Conservation (phyloP, 2,888 invertebrate genomes). For the Sylvicola cinctus region DNA sequence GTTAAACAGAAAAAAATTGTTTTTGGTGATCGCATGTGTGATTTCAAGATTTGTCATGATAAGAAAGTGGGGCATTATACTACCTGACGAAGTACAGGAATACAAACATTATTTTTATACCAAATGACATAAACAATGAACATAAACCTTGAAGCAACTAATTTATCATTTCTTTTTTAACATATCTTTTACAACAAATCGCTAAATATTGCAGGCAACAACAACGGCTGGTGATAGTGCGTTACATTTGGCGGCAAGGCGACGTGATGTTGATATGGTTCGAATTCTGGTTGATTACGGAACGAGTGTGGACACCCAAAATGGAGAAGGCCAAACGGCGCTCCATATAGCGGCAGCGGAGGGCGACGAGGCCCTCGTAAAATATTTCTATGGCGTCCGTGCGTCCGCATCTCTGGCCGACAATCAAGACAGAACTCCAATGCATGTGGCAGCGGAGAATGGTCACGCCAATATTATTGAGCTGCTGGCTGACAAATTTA, state of each 20-base stretch:
- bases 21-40: no score
- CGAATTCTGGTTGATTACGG: constrained; percentile 83
- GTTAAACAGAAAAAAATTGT: no score
- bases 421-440: constrained; percentile 72
- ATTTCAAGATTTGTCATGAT: no score
- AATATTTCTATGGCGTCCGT: constrained; percentile 85
- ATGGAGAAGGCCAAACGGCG: constrained; percentile 86
- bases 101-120: no score
- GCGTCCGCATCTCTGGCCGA: constrained; percentile 90
- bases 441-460: constrained; percentile 93
- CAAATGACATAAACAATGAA: no score
- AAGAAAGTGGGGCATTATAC: no score
- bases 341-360: constrained; percentile 90
- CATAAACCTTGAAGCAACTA: background rate
- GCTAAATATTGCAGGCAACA: constrained; percentile 31
- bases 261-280: constrained; percentile 84
- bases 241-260: constrained; percentile 82
- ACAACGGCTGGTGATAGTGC: constrained; percentile 82
- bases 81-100: no score
- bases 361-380: constrained; percentile 85
- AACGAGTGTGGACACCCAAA: constrained; percentile 76
- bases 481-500: constrained; percentile 89
- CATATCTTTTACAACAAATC: no score
- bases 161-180: constrained; percentile 2
- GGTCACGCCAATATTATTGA: constrained; percentile 94